phyloP scores from a whole-genome alignment of 2,888 invertebrate species.

The Agriopis aurantiaria region DNA sequence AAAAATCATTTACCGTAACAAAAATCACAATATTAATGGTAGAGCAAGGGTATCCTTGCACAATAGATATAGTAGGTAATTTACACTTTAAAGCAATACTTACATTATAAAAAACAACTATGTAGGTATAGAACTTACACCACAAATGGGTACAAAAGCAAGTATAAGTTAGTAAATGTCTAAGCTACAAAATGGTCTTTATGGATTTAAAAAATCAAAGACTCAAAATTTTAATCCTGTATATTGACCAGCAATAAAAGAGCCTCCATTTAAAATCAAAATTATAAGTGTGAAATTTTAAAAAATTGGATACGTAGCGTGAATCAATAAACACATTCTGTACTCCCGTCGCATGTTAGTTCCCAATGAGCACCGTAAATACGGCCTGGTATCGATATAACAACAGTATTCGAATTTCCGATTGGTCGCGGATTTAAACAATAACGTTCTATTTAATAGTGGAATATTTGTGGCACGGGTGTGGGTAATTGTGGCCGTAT shows the following conservation, averaged over 20 bases:
- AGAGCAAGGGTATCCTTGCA: constrained; percentile 54
- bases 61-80: no score
- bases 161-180: no score
- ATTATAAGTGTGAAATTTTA: constrained; percentile 71
- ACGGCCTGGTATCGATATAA: constrained; percentile 61
- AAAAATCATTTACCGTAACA: constrained; percentile 69
- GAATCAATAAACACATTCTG: constrained; percentile 80
- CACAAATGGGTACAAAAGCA: no score
- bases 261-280: constrained; percentile 53
- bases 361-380: constrained; percentile 76
- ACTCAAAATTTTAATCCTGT: constrained; percentile 35
- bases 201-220: constrained; percentile 28
- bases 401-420: constrained; percentile 83
- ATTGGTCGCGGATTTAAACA: constrained; percentile 85
- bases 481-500: constrained; percentile 54
- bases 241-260: constrained; percentile 41
- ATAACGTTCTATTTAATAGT: constrained; percentile 85
- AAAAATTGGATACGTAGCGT: constrained; percentile 67
- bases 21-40: constrained; percentile 58
- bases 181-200: constrained; percentile 53
- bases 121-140: no score
- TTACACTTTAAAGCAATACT: not conserved
- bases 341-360: constrained; percentile 79
- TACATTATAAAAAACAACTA: not conserved
- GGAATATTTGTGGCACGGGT: constrained; percentile 75